These are phyloP conservation scores for Chelidonichthys spinosus DNA, from an alignment of 2,797 vertebrate genomes.

Conservation along the genomic window DNA sequence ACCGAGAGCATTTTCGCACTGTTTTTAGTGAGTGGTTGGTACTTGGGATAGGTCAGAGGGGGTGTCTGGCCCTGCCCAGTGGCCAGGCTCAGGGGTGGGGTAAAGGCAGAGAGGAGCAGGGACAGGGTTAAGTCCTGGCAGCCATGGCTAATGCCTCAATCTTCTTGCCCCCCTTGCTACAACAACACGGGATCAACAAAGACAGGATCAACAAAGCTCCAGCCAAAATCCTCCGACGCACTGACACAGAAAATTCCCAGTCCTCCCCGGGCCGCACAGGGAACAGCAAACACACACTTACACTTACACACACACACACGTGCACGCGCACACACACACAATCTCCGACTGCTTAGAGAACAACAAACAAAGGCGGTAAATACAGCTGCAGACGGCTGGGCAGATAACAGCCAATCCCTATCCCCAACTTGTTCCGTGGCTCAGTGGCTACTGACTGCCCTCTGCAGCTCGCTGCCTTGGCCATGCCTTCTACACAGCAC, in stretches of 20 bases:
- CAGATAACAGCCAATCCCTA: constrained; percentile 84
- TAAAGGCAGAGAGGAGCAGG: constrained; percentile 52
- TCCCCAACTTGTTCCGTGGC: constrained; percentile 78
- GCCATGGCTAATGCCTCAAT: constrained; percentile 89
- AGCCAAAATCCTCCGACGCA: constrained; percentile 94
- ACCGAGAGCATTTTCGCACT: constrained; percentile 67
- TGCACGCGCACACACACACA: constrained; percentile 59
- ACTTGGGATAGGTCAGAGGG: constrained; percentile 67
- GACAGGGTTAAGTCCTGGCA: constrained; percentile 86
- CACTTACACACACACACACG: constrained; percentile 44
- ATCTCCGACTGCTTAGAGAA: constrained; percentile 80
- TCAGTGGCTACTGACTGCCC: constrained; percentile 80
- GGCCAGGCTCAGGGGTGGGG: constrained; percentile 53
- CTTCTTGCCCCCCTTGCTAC: constrained; percentile 81
- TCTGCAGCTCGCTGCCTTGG: constrained; percentile 77
- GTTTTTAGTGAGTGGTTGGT: constrained; percentile 67
- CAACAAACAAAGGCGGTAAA: constrained; percentile 90
- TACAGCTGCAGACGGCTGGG: constrained; percentile 91
- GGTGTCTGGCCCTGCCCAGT: constrained; percentile 59
- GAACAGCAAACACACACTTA: constrained; percentile 84
- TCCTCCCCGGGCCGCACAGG: constrained; percentile 87
- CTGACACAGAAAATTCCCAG: constrained; percentile 97
- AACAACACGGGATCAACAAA: constrained; percentile 89
- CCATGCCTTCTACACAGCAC: constrained; percentile 69
- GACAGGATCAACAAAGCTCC: constrained; percentile 91